Base-by-base conservation (phyloP, 2,797 vertebrate genomes). In the Rhinogobio ventralis region DNA sequence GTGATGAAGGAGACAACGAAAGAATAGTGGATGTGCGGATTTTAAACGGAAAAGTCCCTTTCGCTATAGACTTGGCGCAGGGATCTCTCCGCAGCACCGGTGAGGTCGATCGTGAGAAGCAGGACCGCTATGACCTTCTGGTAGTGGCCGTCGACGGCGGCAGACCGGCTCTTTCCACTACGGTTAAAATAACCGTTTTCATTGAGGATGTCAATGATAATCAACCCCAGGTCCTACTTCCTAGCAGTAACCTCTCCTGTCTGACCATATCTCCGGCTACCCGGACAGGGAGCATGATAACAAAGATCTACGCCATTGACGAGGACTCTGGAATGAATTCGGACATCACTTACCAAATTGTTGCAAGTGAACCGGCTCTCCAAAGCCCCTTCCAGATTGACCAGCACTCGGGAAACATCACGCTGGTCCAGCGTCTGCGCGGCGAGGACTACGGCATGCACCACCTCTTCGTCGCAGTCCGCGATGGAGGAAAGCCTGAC, bases 171-270 rank as follows among this genome's bases (percentile, higher is more conserved):
- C 88, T 94, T 80, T 94, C 93, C 14, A 92, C 95, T 68, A 92
- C 86, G 20, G 94, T 92, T 84, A 94, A 90, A 87, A 92, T 96
- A 4, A 94, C 93, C 0, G 66, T 96, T 83, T 95, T 95, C 87
- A 92, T 96, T 49, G 93, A 95, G 87, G 96, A 96, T 86, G 87
- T 96, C 84, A 96, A 96, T 86, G 95, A 96, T 91, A 96, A 96
- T 84, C 88, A 87, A 80, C 96, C 95, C 45, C 91, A 93, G 85
- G 94, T 96, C 46, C 91, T 96, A 83, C 90, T 95, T 49, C 96
- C 95, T 36, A 92, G 91, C 89, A 96, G 91, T 88, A 96, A 96
- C 87, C 91, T 92, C 62, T 94, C 96, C 1, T 96, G 95, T 85
- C 87, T 94, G 57, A 92, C 92, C 1, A 87, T 96, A 71, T 89